These are phyloP conservation scores for Vandiemenella viatica DNA, from an alignment of 2,888 invertebrate species.

Conservation along the genomic window DNA sequence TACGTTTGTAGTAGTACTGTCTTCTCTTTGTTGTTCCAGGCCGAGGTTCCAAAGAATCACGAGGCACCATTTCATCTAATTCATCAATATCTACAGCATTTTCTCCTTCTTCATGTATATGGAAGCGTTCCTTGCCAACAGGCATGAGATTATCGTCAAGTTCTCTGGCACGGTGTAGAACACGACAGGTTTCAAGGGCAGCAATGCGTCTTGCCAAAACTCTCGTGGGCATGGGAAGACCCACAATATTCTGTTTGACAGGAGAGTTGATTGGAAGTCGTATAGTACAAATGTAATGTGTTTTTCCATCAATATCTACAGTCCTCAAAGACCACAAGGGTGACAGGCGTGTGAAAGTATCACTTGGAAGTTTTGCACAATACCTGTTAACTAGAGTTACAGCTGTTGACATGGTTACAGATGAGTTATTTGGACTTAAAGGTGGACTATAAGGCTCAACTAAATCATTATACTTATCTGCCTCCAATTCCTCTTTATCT, in stretches of 20 bases:
- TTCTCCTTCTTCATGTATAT: slow-evolving; percentile 30
- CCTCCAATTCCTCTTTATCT: slow-evolving; percentile 49
- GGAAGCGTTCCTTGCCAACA: slow-evolving; percentile 85
- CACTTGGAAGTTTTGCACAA: slow-evolving; percentile 93
- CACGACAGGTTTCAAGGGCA: slow-evolving; percentile 72
- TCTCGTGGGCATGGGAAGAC: slow-evolving; percentile 66
- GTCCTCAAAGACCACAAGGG: slow-evolving; percentile 61
- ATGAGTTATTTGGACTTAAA: slow-evolving; percentile 29
- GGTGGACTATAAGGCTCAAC: slow-evolving; percentile 58
- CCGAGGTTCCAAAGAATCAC: slow-evolving; percentile 40
- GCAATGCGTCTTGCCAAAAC: slow-evolving; percentile 76
- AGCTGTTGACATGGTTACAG: slow-evolving; percentile 66
- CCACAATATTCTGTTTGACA: slow-evolving; percentile 68
- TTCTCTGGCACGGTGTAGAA: slow-evolving; percentile 72
- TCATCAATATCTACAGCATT: slow-evolving; percentile 25
- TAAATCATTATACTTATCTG: slow-evolving; percentile 45
- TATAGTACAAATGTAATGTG: slow-evolving; percentile 53
- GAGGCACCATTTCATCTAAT: slow-evolving; percentile 30
- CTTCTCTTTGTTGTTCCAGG: slow-evolving; percentile 90
- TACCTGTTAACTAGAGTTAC: slow-evolving; percentile 90
- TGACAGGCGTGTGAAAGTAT: slow-evolving; percentile 91
- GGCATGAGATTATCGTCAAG: slow-evolving; percentile 85
- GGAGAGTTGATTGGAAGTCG: slow-evolving; percentile 95
- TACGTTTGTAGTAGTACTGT: slow-evolving; percentile 80
- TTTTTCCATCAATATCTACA: slow-evolving; percentile 28